These are phyloP conservation scores for Hippocampus abdominalis DNA, from an alignment of 2,113 vertebrate genomes.

Conservation along the genomic window DNA sequence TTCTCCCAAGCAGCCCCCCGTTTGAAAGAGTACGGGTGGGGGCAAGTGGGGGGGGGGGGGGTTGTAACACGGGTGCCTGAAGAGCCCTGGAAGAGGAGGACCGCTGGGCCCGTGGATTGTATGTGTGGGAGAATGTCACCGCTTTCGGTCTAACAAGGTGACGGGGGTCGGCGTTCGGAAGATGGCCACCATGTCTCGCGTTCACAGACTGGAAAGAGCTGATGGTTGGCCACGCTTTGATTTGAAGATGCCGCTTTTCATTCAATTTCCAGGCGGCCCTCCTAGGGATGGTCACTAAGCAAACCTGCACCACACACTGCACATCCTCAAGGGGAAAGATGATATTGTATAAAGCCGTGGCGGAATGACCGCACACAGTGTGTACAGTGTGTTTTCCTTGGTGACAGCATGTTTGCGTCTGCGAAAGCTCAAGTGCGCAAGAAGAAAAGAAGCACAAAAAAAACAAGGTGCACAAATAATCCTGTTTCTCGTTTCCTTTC, in stretches of 20 bases:
- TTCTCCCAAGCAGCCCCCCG: constrained; percentile 65
- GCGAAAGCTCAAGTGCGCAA: constrained; percentile 31
- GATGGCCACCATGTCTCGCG: constrained; percentile 55
- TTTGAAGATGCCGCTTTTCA: no score
- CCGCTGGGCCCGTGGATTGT: constrained; percentile 63
- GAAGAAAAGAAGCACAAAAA: constrained; percentile 4
- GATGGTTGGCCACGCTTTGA: not conserved
- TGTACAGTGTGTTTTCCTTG: constrained; percentile 19
- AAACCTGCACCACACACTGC: not conserved
- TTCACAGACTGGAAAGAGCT: constrained; percentile 55
- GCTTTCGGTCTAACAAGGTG: constrained; percentile 54
- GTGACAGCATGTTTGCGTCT: constrained; percentile 54
- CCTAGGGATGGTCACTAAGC: no score
- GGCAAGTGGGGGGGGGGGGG: constrained; percentile 18
- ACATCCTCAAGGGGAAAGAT: constrained; percentile 16
- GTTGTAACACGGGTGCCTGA: constrained; percentile 55
- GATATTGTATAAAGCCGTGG: constrained; percentile 16
- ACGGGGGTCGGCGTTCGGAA: constrained; percentile 68
- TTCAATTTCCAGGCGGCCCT: no score
- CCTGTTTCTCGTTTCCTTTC: constrained; percentile 45
- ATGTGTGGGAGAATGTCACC: constrained; percentile 70
- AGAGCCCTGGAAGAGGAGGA: constrained; percentile 69
- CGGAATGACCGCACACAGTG: constrained; percentile 15
- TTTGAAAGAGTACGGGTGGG: constrained; percentile 65
- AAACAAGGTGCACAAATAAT: constrained; percentile 12